Evolutionary conservation across 2,888 invertebrate genomes (phyloP).

Genomic region (Morpho achilles): DNA sequence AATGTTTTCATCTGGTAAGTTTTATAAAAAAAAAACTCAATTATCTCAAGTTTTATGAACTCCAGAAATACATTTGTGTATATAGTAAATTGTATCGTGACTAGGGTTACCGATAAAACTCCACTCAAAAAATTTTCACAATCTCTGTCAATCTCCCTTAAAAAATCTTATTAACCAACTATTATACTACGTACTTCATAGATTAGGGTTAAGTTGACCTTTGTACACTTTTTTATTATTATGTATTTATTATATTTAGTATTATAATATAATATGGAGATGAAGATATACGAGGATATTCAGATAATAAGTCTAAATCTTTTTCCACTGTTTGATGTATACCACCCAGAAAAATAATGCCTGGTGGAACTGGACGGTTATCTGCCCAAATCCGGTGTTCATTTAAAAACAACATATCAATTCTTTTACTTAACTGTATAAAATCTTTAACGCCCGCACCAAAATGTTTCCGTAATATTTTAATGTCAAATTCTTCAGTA

Average conservation of each 20-base stretch:
- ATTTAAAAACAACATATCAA: conserved; percentile 42
- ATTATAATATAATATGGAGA: too few species aligned
- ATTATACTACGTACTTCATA: too few species aligned
- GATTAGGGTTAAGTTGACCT: too few species aligned
- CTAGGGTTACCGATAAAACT: too few species aligned
- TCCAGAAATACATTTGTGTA: too few species aligned
- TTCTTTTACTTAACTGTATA: conserved; percentile 30
- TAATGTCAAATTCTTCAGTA: conserved; percentile 24
- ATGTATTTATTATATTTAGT: too few species aligned
- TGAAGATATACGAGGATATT: too few species aligned
- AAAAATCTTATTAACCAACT: not conserved
- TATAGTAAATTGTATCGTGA: too few species aligned
- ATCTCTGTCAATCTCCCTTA: not conserved
- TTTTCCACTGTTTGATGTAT: conserved; percentile 36
- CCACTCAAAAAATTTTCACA: not conserved
- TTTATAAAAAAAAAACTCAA: too few species aligned
- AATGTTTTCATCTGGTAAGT: too few species aligned
- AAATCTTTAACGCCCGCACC: conserved; percentile 29
- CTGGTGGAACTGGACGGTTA: conserved; percentile 40
- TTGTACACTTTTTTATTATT: too few species aligned
- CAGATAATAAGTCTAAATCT: conserved; percentile 21
- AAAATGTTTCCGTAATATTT: conserved; percentile 28
- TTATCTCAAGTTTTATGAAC: too few species aligned
- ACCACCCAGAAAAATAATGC: conserved; percentile 42
- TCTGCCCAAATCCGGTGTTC: conserved; percentile 41